Evolutionary conservation across 2,797 vertebrate species (phyloP).

Genomic region (Rhinogobio ventralis): DNA sequence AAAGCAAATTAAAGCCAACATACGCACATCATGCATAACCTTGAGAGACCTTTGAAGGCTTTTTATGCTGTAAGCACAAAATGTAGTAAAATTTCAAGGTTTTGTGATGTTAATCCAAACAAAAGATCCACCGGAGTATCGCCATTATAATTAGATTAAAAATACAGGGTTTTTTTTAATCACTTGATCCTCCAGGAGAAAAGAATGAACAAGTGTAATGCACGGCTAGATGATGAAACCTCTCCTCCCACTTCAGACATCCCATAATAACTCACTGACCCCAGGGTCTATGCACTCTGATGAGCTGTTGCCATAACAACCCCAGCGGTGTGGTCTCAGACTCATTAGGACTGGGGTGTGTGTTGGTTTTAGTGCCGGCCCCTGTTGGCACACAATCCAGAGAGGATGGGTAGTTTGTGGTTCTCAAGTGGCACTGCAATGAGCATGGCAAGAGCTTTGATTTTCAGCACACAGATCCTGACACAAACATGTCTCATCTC

Average conservation of each 20-base stretch:
- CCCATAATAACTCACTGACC: conserved; percentile 34
- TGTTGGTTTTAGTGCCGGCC: conserved; percentile 46
- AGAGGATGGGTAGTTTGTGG: conserved; percentile 29
- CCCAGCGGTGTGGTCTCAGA: conserved; percentile 48
- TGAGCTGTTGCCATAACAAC: conserved; percentile 59
- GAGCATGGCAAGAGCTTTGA: not conserved
- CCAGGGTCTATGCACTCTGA: conserved; percentile 44
- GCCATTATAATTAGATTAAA: conserved; percentile 19
- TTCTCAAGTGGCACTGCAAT: not conserved
- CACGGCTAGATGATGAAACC: conserved; percentile 33
- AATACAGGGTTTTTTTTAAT: not conserved
- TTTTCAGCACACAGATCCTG: not conserved
- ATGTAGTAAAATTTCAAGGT: not conserved
- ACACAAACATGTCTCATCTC: not conserved
- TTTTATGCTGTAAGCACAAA: not conserved
- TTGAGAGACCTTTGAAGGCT: not conserved
- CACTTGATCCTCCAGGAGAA: conserved; percentile 4
- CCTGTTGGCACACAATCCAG: not conserved
- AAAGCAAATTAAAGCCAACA: conserved; percentile 12
- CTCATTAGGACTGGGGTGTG: conserved; percentile 53
- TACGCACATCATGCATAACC: not conserved
- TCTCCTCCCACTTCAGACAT: conserved; percentile 48
- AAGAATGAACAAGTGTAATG: conserved; percentile 6
- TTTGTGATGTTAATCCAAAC: not conserved
- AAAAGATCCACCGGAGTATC: not conserved